Evolutionary conservation across 2,888 invertebrate species (phyloP), one percentile per base, ranked within the genome.

Genomic region (Agrochola lota): DNA sequence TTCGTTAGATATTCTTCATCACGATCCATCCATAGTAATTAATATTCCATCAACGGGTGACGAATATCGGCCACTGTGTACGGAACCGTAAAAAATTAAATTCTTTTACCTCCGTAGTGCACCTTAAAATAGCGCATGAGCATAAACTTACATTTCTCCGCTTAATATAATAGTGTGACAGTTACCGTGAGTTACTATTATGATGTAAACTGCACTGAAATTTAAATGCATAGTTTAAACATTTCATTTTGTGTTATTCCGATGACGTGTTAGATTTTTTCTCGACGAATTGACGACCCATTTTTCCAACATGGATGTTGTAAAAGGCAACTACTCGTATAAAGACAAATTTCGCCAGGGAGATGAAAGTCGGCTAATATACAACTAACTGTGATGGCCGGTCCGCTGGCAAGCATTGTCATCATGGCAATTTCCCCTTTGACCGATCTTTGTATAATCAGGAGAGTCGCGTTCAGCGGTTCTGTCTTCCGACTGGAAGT

Each of bases 121-220:
- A 49, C 43, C 63, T 55, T 73, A 70, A 84, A 72, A 69, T 70
- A 40, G 69, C 66, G 60, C 55, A 70, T 66, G 57, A 80, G 70
- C 57, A 73, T 82, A 85, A 81, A 80, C 35, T 67, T 46, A 46
- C 57, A 62, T 82, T 80, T 62, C 74, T 67, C 26, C 52, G 49
- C 49, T 74, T 80, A 62, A 70, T 80, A 67, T 84, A 80, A 70
- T 80, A 66, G 80, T 66, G 66, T 70, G 26, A 43, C 49, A 67
- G 81, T 84, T 79, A 71, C 49, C 49, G 12, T 84, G 57, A 74
- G 62, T 80, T 80, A 80, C 57, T 70, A 59, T 80, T 71, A 74
- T 73, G 57, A 67, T 59, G 59, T 74, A 52, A 80, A 67, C 72
- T 57, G 40, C 52, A 63, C 52, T 59, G 35, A 81, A 80, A 73